Evolutionary conservation across 2,797 vertebrate species (phyloP), one percentile per base, ranked within the genome.

Genomic region (Iguana delicatissima): DNA sequence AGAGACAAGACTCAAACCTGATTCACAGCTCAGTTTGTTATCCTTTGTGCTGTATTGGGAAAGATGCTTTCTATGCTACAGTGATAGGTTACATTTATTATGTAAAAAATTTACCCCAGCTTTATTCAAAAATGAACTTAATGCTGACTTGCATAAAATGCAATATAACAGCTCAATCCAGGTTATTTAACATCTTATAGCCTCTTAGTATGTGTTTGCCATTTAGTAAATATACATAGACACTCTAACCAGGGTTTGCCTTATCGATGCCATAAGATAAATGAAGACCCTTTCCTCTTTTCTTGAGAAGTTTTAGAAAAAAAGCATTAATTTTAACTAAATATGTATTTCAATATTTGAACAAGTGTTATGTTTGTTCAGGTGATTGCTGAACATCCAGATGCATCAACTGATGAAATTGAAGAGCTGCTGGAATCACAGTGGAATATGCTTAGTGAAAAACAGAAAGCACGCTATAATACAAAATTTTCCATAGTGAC

Each of bases 401-500:
- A 98, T 85, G 97, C 97, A 84, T 97, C 97, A 2, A 94, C 94
- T 42, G 98, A 97, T 93, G 98, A 98, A 95, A 97, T 98, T 67
- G 97, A 98, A 95, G 98, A 98, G 24, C 92, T 98, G 94, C 98
- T 98, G 0, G 97, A 97, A 59, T 97, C 97, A 18, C 97, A 97
- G 95, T 99, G 98, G 98, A 98, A 97, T 94, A 97, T 97, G 97
- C 98, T 98, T 93, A 98, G 96, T 88, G 97, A 98, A 93, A 98
- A 98, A 95, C 97, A 98, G 97, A 98, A 97, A 95, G 96, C 96
- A 83, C 97, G 98, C 91, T 97, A 97, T 95, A 95, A 97, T 96
- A 96, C 97, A 96, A 99, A 98, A 96, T 97, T 97, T 6, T 97
- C 96, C 89, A 97, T 97, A 84, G 97, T 98, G 96, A 98, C 97